Evolutionary conservation across 2,113 vertebrate genomes (phyloP), one percentile per base, ranked within the genome.

Genomic region (Zapornia atra): DNA sequence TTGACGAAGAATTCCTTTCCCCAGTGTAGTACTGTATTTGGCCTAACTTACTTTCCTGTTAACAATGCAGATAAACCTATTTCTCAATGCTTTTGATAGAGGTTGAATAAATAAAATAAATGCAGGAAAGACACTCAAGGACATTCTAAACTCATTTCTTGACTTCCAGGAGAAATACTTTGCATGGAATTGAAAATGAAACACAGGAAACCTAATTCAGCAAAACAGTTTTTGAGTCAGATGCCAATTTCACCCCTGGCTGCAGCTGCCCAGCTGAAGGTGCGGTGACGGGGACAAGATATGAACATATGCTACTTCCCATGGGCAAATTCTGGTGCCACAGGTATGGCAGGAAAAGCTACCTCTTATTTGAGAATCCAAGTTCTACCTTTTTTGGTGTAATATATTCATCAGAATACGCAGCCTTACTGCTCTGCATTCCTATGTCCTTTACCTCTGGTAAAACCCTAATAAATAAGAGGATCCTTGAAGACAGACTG

Each of bases 241-340:
- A 40, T 3, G 8, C n/a, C 1, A 1, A 28, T 2, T 22, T 29
- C 14, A 25, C 2, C 42, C 15, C 15, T 16, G 31, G 21, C 28
- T 66, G 38, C 5, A 11, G 56, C 31, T 81, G 54, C 60, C 29
- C 12, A 6, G 33, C 5, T 21, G 38, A 28, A 28, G 61, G 66
- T 85, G 75, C 46, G 73, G 70, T 6, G 22, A 51, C 2, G 31
- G 25, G 40, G 60, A 66, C 11, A 24, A 38, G n/a, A 22, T 3
- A 21, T 0, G 16, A 96, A 40, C 38, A n/a, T 0, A 0, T 14
- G 1, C 28, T 12, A 31, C 64, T 59, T 34, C 40, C 17, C 51
- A 44, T 2, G 33, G 61, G 34, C 29, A 63, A 86, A 17, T 24
- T 14, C 21, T 20, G 33, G 18, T 20, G 48, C 25, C 44, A 29